Evolutionary conservation across 2,888 invertebrate species (phyloP).

Genomic region (Pterostichus niger): DNA sequence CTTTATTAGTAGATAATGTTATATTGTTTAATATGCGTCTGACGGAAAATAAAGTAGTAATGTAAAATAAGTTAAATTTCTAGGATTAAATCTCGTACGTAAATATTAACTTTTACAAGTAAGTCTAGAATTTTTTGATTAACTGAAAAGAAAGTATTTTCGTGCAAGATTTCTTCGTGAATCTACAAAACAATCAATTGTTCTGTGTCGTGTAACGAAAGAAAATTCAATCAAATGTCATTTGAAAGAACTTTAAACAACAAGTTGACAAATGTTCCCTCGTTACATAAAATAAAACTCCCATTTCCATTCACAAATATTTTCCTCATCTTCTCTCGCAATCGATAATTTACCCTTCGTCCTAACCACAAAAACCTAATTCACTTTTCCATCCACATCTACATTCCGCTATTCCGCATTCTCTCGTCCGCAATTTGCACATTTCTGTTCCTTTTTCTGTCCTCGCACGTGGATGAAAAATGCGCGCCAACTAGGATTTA

Average conservation of each 20-base stretch:
- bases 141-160: too few relatives aligned
- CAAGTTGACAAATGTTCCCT: constrained; percentile 20
- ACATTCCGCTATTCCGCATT: constrained; percentile 3
- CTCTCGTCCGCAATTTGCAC: constrained; percentile 47
- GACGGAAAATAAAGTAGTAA: too few relatives aligned
- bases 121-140: too few relatives aligned
- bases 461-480: constrained; percentile 47
- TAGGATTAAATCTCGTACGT: too few relatives aligned
- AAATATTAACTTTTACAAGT: too few relatives aligned
- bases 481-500: constrained; percentile 38
- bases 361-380: constrained; percentile 41
- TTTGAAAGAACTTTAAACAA: neutral
- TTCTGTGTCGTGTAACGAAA: neutral
- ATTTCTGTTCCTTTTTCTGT: constrained; percentile 32
- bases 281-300: constrained; percentile 24
- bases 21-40: too few relatives aligned
- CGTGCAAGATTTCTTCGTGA: too few relatives aligned
- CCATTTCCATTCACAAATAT: constrained; percentile 35
- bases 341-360: constrained; percentile 44
- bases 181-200: too few relatives aligned
- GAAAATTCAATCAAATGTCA: constrained; percentile 12
- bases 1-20: too few relatives aligned
- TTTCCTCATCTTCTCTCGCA: constrained; percentile 6
- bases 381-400: constrained; percentile 15
- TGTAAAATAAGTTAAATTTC: too few relatives aligned